Base-by-base conservation (phyloP, 2,113 vertebrate species). In the Oreochromis aureus region DNA sequence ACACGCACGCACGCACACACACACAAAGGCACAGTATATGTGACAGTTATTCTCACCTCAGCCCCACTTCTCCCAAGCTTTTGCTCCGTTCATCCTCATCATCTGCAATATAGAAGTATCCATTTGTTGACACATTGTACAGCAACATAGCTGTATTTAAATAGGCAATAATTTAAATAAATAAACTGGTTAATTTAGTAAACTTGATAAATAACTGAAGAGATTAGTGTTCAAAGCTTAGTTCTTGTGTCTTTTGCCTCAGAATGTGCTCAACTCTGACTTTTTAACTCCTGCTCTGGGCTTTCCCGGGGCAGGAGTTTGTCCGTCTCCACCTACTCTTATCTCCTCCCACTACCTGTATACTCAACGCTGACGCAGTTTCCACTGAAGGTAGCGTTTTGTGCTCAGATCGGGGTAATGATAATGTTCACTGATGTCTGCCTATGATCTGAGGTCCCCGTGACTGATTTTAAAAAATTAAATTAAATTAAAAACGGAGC, bases 41-140 rank as follows among this genome's bases (percentile, higher is more conserved):
- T 18, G 15, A 30, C 69, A 30, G 63, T 58, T 86, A 55, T 3
- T 84, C 95, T 95, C 87, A 95, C 96, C 93, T 96, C 24, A 96
- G 85, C 8, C 96, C 96, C 9, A 85, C 36, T 59, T 96, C 96
- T 84, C 91, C 94, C 92, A 92, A 96, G 89, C 94, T 95, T 85
- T 78, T 48, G 54, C 90, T 92, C 4, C 12, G 76, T 82, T 79
- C 81, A 16, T 95, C 92, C 16, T 96, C 96, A n/a, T 94, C 93
- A 82, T 96, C 96, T 97, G 90, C 3, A 96, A 95, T 79, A 24
- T 61, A 85, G 80, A 87, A 90, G 73, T 86, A 91, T 87, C 22
- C 46, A 54, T 89, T 85, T 5, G 81, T 83, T 7, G 80, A 71
- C 27, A 48, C 5, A 7, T 73, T 78, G 81, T 83, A 91, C 6